Evolutionary conservation across 2,888 invertebrate genomes (phyloP).

Genomic region (Hydropsyche betteni): DNA sequence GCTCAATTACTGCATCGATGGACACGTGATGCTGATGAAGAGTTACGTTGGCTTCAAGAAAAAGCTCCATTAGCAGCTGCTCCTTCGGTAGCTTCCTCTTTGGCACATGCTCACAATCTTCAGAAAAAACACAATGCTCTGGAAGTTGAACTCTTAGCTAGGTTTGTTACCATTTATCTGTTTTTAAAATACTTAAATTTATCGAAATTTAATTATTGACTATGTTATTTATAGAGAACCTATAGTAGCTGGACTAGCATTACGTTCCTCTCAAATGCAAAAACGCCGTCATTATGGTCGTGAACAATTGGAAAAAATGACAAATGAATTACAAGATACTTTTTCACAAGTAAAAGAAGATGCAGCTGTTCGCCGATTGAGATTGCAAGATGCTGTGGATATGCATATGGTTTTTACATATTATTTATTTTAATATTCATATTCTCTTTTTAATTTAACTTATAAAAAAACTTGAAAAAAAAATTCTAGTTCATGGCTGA

Average conservation of each 20-base stretch:
- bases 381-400: conserved; percentile 83
- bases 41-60: conserved; percentile 88
- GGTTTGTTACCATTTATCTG: conserved; percentile 54
- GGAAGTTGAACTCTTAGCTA: conserved; percentile 87
- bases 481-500: conserved; percentile 81
- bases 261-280: conserved; percentile 81
- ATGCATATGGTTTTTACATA: conserved; percentile 74
- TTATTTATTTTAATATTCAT: too few relatives aligned
- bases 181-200: background rate
- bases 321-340: conserved; percentile 74
- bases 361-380: conserved; percentile 74
- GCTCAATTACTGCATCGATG: conserved; percentile 89
- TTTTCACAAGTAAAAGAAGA: conserved; percentile 76
- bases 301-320: conserved; percentile 73
- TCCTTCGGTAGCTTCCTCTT: conserved; percentile 68
- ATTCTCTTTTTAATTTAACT: too few relatives aligned
- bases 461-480: too few relatives aligned
- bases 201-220: background rate
- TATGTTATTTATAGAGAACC: conserved; percentile 72
- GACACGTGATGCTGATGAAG: conserved; percentile 91
- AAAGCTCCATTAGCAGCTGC: conserved; percentile 71
- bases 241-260: conserved; percentile 76
- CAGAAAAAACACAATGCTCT: conserved; percentile 94
- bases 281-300: conserved; percentile 88
- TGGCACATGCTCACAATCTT: conserved; percentile 84